Conservation (phyloP, 2,888 invertebrate species). For the Epistrophe grossulariae region DNA sequence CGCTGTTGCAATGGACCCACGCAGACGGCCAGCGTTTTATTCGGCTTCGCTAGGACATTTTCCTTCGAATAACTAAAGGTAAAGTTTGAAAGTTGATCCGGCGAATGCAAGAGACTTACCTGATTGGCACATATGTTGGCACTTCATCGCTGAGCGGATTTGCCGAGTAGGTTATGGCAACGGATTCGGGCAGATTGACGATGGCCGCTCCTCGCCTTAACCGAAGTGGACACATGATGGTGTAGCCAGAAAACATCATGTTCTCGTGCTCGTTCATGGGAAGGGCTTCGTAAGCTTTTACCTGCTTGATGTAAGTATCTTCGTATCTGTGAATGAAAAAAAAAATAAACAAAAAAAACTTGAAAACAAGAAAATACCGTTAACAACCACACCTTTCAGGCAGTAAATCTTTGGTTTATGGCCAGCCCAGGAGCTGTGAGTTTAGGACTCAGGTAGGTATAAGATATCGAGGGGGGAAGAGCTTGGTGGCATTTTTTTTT, state of each 20-base stretch:
- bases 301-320: conserved; percentile 79
- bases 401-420: conserved; percentile 66
- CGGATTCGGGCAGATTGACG: conserved; percentile 79
- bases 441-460: neutral
- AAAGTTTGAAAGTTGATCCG: conserved; percentile 57
- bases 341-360: neutral
- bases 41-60: conserved; percentile 78
- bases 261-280: conserved; percentile 84
- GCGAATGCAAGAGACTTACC: conserved; percentile 77
- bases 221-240: conserved; percentile 82
- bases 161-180: conserved; percentile 80
- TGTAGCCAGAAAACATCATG: conserved; percentile 83
- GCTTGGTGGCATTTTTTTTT: neutral
- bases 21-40: conserved; percentile 81
- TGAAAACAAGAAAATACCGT: conserved; percentile 43
- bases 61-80: conserved; percentile 73
- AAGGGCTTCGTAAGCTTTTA: conserved; percentile 80
- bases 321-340: conserved; percentile 77
- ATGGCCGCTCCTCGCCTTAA: conserved; percentile 51
- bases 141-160: conserved; percentile 80
- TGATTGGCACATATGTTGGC: conserved; percentile 81
- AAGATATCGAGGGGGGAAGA: neutral
- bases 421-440: neutral
- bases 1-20: conserved; percentile 83
- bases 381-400: conserved; percentile 57